Percentiles rank a stretch among this genome's conserved stretches.
Evolutionary conservation across 2,888 invertebrate species (phyloP).

Genomic region (Epinotia demarniana): DNA sequence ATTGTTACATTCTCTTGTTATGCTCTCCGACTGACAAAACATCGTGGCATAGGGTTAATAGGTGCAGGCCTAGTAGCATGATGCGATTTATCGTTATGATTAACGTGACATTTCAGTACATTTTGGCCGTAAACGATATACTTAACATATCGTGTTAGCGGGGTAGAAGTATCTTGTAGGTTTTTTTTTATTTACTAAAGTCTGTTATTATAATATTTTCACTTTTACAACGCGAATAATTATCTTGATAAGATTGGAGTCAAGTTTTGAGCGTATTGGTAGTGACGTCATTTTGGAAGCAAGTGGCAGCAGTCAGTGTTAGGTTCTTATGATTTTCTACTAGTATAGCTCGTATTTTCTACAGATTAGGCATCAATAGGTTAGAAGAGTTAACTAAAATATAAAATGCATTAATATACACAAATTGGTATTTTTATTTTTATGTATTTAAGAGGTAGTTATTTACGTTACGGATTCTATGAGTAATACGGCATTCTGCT

Average conservation of each 20-base stretch:
- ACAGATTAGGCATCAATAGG: background rate
- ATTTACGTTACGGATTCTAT: background rate
- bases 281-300: background rate
- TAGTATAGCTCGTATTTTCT: background rate
- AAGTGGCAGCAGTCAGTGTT: background rate
- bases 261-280: background rate
- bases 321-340: background rate
- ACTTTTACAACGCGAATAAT: background rate
- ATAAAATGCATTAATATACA: constrained; percentile 9
- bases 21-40: background rate
- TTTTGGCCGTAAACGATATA: no score
- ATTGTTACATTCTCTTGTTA: background rate
- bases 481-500: constrained; percentile 15
- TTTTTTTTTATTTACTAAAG: background rate
- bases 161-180: background rate
- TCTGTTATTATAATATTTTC: background rate
- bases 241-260: background rate
- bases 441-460: background rate
- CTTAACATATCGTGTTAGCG: no score
- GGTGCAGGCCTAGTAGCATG: background rate
- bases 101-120: no score
- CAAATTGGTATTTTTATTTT: constrained; percentile 7
- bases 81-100: no score
- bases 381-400: background rate
- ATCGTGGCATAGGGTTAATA: background rate